Percentiles rank a stretch among this genome's conserved stretches.
These are phyloP conservation scores for Caenorhabditis uteleia DNA, from an alignment of 2,888 invertebrate species.

Conservation along the genomic window DNA sequence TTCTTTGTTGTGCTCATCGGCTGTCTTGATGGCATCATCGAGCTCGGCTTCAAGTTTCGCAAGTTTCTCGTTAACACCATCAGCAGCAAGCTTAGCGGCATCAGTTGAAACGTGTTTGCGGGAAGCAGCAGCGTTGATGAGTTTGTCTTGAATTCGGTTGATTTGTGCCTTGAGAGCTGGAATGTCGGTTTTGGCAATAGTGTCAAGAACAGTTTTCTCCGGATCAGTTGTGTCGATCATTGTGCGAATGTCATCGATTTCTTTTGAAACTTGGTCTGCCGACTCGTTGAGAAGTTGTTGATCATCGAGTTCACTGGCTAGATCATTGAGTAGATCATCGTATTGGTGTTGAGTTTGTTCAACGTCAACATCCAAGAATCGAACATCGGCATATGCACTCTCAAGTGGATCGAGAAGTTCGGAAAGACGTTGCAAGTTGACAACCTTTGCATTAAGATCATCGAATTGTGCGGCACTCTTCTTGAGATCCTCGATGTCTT, in stretches of 20 bases:
- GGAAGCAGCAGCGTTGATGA: constrained; percentile 30
- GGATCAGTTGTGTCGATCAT: constrained; percentile 27
- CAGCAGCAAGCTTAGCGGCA: constrained; percentile 15
- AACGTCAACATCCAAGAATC: constrained; percentile 55
- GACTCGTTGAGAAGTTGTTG: constrained; percentile 48
- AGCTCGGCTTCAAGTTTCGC: constrained; percentile 29
- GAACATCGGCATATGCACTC: constrained; percentile 52
- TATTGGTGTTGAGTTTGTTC: constrained; percentile 49
- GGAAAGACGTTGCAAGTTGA: constrained; percentile 46
- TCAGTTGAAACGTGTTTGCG: constrained; percentile 40
- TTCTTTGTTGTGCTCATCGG: constrained; percentile 42
- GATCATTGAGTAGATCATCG: constrained; percentile 41
- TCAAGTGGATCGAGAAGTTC: constrained; percentile 54
- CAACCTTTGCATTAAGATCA: constrained; percentile 27
- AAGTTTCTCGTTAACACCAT: constrained; percentile 27
- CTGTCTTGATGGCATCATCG: constrained; percentile 36
- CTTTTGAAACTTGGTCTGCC: constrained; percentile 43
- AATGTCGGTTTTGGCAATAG: constrained; percentile 22
- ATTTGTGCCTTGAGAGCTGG: constrained; percentile 48
- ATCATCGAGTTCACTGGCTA: constrained; percentile 41
- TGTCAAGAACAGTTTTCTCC: constrained; percentile 24
- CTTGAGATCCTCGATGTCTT: constrained; percentile 30
- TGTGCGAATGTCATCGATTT: constrained; percentile 34
- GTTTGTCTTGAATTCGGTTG: constrained; percentile 36
- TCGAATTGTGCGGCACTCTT: constrained; percentile 20